Percentiles rank a stretch among this genome's conserved stretches.
Conservation (phyloP, 2,113 vertebrate genomes). For the Glaucomys volans region DNA sequence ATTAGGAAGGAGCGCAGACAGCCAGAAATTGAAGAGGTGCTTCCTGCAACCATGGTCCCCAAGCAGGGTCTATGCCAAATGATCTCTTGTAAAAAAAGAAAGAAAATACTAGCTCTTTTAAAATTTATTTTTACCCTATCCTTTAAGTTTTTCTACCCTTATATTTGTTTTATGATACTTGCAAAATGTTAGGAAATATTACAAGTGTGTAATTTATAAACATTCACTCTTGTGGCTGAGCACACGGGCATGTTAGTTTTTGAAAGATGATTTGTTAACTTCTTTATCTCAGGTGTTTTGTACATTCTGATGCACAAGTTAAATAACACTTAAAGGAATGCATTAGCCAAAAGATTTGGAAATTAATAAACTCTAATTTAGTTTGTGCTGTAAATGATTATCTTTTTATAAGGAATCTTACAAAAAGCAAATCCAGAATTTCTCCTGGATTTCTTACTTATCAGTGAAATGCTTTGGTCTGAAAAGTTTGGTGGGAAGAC, state of each 20-base stretch:
- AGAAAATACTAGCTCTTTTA: background rate
- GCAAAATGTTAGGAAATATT: background rate
- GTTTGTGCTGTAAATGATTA: background rate
- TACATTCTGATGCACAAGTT: constrained; percentile 34
- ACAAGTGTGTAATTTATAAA: background rate
- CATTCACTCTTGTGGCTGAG: background rate
- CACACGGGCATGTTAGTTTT: background rate
- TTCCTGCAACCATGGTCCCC: too few relatives aligned
- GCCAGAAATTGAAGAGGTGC: background rate
- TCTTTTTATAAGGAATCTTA: background rate
- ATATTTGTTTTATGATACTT: background rate
- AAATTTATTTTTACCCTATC: background rate
- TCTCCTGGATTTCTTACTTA: background rate
- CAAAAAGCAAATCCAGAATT: background rate
- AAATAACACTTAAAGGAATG: constrained; percentile 7
- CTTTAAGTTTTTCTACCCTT: background rate
- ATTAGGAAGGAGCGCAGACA: background rate
- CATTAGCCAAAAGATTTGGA: background rate
- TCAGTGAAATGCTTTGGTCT: constrained; percentile 11
- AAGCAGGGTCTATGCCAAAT: background rate
- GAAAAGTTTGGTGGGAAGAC: background rate
- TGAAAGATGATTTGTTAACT: constrained; percentile 43
- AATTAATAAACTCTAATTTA: too few relatives aligned
- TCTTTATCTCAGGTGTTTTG: constrained; percentile 30
- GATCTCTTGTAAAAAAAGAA: background rate